phyloP scores from a whole-genome alignment of 2,888 invertebrate species.

The Andrena bicolor region DNA sequence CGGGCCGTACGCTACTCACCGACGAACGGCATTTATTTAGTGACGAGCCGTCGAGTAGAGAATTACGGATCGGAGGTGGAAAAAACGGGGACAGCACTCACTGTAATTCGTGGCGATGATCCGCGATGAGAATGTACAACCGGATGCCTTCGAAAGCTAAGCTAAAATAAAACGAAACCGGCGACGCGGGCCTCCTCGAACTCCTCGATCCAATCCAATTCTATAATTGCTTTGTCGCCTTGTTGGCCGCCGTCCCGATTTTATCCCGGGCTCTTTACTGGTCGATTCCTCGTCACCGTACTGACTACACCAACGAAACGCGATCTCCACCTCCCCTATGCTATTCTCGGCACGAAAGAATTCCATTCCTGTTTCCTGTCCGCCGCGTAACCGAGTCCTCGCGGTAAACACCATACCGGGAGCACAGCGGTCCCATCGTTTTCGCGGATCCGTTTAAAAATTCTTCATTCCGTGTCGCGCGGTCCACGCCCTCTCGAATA shows the following conservation, averaged over 20 bases:
- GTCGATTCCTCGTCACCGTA: conserved; percentile 76
- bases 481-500: not conserved
- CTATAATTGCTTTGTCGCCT: conserved; percentile 83
- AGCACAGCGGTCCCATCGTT: not conserved
- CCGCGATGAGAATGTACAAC: conserved; percentile 81
- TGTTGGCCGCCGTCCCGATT: conserved; percentile 83
- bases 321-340: conserved; percentile 82
- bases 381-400: conserved; percentile 72
- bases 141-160: conserved; percentile 83
- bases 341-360: conserved; percentile 82
- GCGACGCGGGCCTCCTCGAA: conserved; percentile 78
- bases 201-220: conserved; percentile 82
- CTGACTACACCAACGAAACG: conserved; percentile 80
- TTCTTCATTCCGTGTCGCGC: not conserved
- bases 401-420: conserved; percentile 71
- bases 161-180: conserved; percentile 84
- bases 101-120: conserved; percentile 76
- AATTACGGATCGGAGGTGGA: conserved; percentile 35
- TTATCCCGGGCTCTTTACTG: conserved; percentile 74
- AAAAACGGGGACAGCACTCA: conserved; percentile 73
- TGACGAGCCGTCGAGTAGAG: conserved; percentile 15
- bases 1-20: conserved; percentile 7
- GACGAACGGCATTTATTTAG: conserved; percentile 41
- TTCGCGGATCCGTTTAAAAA: not conserved
- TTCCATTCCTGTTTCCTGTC: conserved; percentile 78